Evolutionary conservation across 2,888 invertebrate genomes (phyloP).

Genomic region (Sinelater perroti): DNA sequence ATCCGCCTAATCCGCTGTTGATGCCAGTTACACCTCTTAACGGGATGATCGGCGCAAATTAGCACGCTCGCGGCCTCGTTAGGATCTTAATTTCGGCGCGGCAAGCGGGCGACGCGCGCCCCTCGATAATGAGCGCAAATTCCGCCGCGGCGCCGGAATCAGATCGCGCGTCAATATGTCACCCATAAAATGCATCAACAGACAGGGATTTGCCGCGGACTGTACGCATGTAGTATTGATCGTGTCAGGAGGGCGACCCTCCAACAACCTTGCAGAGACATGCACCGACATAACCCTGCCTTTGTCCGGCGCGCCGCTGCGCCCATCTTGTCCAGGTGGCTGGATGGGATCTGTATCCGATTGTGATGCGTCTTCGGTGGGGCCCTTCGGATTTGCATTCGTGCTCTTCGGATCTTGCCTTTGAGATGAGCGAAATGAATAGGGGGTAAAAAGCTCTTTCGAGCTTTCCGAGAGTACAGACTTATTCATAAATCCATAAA

Average conservation of each 20-base stretch:
- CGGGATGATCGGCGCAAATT: background rate
- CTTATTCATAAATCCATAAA: no score
- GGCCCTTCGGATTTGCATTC: no score
- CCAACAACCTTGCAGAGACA: slow-evolving; percentile 49
- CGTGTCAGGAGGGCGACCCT: slow-evolving; percentile 43
- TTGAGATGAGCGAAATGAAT: no score
- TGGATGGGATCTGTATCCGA: slow-evolving; percentile 34
- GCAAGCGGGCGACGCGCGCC: no score
- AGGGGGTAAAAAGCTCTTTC: no score
- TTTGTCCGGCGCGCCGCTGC: slow-evolving; percentile 48
- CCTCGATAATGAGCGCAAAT: no score
- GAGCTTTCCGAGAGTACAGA: no score
- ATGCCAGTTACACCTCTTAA: background rate
- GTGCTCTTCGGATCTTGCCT: no score
- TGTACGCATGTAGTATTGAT: slow-evolving; percentile 54
- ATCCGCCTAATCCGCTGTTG: background rate
- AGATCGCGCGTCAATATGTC: slow-evolving; percentile 31
- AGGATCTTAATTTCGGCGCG: background rate
- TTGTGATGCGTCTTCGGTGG: no score
- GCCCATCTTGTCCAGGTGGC: no score
- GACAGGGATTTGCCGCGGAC: slow-evolving; percentile 48
- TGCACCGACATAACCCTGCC: slow-evolving; percentile 43
- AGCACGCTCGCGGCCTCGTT: background rate
- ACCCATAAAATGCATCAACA: slow-evolving; percentile 40
- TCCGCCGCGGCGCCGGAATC: no score